Percentiles rank a stretch among this genome's conserved stretches.
phyloP scores from a whole-genome alignment of 2,113 vertebrate genomes.

The Coreoperca whiteheadi region DNA sequence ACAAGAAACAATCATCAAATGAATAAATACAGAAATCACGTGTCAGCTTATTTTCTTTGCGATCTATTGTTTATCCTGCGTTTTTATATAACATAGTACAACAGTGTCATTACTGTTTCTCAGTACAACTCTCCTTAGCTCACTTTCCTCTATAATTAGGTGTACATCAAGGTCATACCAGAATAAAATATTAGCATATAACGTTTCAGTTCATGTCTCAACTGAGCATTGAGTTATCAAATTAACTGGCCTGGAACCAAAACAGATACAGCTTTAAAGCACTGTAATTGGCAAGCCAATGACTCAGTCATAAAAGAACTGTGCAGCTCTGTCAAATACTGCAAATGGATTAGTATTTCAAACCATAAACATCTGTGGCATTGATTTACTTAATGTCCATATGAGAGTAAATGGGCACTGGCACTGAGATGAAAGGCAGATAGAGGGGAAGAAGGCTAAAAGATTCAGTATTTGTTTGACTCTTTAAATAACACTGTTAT shows the following conservation, averaged over 20 bases:
- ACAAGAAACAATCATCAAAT: neutral
- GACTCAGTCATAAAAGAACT: conserved; percentile 39
- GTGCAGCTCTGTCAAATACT: conserved; percentile 39
- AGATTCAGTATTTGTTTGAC: conserved; percentile 6
- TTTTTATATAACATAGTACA: neutral
- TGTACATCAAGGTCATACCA: conserved; percentile 21
- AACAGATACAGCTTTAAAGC: conserved; percentile 42
- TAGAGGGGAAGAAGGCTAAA: conserved; percentile 3
- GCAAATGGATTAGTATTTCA: conserved; percentile 55
- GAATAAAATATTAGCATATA: conserved; percentile 12
- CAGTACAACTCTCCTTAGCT: neutral
- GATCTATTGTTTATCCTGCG: neutral
- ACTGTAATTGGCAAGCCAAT: conserved; percentile 19
- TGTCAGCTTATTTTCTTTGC: neutral
- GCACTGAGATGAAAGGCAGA: conserved; percentile 22
- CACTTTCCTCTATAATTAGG: conserved; percentile 18
- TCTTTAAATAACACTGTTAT: conserved; percentile 6
- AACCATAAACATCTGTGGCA: conserved; percentile 48
- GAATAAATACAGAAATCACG: neutral
- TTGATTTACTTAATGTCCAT: conserved; percentile 37
- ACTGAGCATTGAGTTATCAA: conserved; percentile 29
- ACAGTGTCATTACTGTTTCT: neutral
- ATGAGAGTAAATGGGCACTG: conserved; percentile 38
- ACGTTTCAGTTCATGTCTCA: conserved; percentile 40
- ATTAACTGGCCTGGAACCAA: conserved; percentile 28